Evolutionary conservation across 2,797 vertebrate species (phyloP), one percentile per base, ranked within the genome.

Genomic region (Muscicapa comitata): DNA sequence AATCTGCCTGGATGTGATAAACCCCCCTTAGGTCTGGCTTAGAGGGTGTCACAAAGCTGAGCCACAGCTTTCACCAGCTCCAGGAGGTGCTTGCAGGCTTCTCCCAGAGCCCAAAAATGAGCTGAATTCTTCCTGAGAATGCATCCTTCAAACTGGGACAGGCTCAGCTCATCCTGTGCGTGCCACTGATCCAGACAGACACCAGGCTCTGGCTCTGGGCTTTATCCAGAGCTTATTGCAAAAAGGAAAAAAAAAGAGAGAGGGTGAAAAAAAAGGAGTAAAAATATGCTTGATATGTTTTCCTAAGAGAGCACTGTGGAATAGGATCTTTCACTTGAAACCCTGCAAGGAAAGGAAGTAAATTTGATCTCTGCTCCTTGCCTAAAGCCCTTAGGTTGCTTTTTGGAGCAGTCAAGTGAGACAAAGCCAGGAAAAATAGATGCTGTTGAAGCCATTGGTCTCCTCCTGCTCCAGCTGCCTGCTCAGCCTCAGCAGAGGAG

Each of bases 351-450:
- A 92, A 72, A 75, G 62, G 78, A 91, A 80, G 86, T 88, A 18
- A 88, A 86, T 67, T 67, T 58, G 79, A 90, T 91, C 81, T 58
- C 84, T 84, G 57, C 40, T 89, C 61, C 62, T 95, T 74, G 72
- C 84, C 51, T 48, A 18, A 18, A 94, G 79, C 72, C 72, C 65
- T 71, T 29, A 61, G 86, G 63, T 89, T 92, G 79, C 88, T 87
- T 82, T 89, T 86, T 89, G 42, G 45, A 79, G 88, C 84, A 65
- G 53, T 18, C 19, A 50, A 92, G 76, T 37, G 87, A 91, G 84
- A 75, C 65, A 89, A 92, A 94, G 86, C 81, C 94, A 92, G 94
- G 65, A 89, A 92, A 95, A 93, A 92, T 31, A 91, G 25, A 54
- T 89, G 54, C 72, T 92, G 31, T 12, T 48, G 25, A 14, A 87